Conservation (phyloP, 2,797 vertebrate genomes). For the Aldrovandia affinis region DNA sequence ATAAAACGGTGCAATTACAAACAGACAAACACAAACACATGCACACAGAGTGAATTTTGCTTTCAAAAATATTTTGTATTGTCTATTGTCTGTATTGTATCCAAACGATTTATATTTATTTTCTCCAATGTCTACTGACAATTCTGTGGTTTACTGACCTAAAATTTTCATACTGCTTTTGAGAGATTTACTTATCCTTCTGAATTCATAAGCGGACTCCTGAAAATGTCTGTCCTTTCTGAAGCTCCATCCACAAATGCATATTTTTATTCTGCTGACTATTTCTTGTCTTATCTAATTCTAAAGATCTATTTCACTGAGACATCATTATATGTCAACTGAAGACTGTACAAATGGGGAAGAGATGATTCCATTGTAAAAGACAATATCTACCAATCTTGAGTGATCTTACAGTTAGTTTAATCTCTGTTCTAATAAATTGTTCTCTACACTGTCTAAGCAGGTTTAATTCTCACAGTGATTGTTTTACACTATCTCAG, state of each 20-base stretch:
- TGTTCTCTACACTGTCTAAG: background rate
- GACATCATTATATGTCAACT: background rate
- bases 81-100: background rate
- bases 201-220: too few species aligned
- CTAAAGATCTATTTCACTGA: background rate
- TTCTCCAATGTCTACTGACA: too few species aligned
- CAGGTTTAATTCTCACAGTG: background rate
- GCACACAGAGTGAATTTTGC: background rate
- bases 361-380: background rate
- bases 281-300: background rate
- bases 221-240: too few species aligned
- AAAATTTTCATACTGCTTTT: too few species aligned
- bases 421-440: background rate
- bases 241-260: too few species aligned
- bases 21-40: background rate
- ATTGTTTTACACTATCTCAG: background rate
- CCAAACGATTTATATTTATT: too few species aligned
- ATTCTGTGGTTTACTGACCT: too few species aligned
- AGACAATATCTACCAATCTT: background rate
- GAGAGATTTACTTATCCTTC: too few species aligned
- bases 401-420: background rate
- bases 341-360: background rate
- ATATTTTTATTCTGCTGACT: too few species aligned
- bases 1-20: background rate
- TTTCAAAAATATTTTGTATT: background rate